A percentile compares a stretch with the other conserved stretches of the same genome.
These are phyloP conservation scores for Alectoris magna DNA, from an alignment of 2,797 vertebrate species.

Conservation along the genomic window DNA sequence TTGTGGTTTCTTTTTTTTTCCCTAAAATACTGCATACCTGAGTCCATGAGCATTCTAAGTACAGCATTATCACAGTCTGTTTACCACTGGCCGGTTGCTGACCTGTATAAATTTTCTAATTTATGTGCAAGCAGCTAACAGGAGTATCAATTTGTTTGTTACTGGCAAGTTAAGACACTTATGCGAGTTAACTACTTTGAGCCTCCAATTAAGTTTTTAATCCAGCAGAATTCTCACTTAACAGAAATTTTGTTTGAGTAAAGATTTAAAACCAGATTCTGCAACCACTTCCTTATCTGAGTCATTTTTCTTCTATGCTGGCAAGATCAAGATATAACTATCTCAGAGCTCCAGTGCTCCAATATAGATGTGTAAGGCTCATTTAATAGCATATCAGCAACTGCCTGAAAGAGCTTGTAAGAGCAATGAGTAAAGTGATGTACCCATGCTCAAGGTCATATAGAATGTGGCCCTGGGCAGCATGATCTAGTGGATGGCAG, in stretches of 20 bases:
- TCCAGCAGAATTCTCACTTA: slow-evolving; percentile 1
- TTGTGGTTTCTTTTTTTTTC: rapidly evolving
- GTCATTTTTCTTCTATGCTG: slow-evolving; percentile 30
- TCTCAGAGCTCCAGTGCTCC: not conserved
- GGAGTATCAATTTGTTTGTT: not conserved
- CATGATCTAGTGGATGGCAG: not conserved
- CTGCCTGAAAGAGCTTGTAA: not conserved
- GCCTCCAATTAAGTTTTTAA: not conserved
- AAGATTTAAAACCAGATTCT: slow-evolving; percentile 54
- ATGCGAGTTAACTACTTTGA: not conserved
- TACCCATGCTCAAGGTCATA: not conserved
- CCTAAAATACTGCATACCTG: not conserved
- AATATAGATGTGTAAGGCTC: not conserved
- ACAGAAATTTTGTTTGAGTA: slow-evolving; percentile 15
- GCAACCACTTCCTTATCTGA: slow-evolving; percentile 64
- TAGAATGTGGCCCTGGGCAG: not conserved
- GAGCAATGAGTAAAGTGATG: not conserved
- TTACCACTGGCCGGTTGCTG: not conserved
- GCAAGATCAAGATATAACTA: not conserved
- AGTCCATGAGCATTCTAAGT: not conserved
- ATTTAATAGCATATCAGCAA: not conserved
- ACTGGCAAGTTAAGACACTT: not conserved
- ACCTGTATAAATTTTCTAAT: not conserved
- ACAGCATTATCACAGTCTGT: not conserved
- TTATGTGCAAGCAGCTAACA: not conserved